These are phyloP conservation scores for Notarius quadriscutis DNA, from an alignment of 2,113 vertebrate species.

Conservation along the genomic window DNA sequence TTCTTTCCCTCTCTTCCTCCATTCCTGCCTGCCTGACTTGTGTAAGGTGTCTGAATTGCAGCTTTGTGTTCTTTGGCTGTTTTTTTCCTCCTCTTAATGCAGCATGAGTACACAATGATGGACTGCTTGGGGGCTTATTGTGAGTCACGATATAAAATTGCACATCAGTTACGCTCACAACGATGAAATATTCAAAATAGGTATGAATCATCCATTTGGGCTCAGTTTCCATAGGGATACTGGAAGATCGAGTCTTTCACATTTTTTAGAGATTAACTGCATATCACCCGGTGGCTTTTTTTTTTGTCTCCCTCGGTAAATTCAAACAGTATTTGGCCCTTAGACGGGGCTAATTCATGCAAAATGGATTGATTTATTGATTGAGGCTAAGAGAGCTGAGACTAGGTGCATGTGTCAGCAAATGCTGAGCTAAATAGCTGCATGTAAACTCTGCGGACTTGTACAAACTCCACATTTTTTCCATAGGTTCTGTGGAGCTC, in stretches of 20 bases:
- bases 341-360: neutral
- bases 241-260: neutral
- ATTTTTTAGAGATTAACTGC: conserved; percentile 12
- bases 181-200: neutral
- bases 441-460: neutral
- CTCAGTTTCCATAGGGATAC: conserved; percentile 24
- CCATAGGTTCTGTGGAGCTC: neutral
- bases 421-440: neutral
- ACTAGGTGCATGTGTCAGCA: neutral
- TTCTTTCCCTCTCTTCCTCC: neutral
- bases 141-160: neutral
- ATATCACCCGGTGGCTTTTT: neutral
- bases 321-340: neutral
- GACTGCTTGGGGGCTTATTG: neutral
- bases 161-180: neutral
- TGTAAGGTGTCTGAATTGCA: neutral
- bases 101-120: neutral
- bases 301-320: neutral
- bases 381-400: neutral
- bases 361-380: conserved; percentile 11
- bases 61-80: neutral
- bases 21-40: neutral
- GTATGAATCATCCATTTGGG: neutral
- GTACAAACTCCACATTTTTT: neutral
- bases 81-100: neutral